Evolutionary conservation across 2,888 invertebrate genomes (phyloP), one percentile per base, ranked within the genome.

Genomic region (Eupithecia inturbata): DNA sequence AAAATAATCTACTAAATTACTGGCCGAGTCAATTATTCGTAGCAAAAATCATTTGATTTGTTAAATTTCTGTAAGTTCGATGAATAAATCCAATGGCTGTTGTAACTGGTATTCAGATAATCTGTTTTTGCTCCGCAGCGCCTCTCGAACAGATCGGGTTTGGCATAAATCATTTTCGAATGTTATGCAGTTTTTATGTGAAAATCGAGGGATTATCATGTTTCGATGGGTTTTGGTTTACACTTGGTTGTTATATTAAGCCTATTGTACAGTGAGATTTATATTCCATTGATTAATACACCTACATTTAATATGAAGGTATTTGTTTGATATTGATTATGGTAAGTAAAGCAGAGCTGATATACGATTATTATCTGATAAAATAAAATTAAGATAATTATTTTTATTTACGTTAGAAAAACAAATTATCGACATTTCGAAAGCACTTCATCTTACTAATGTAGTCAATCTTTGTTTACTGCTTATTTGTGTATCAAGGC

Each of bases 111-210:
- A 89, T 90, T 89, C 86, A 87, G 89, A 91, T 93, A 92, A 92
- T 91, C 91, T 92, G 91, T 92, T 92, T 91, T 92, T 91, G 88
- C 83, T 87, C 84, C 87, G 83, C 87, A 84, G 88, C 89, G 87
- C 89, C 87, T 88, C 86, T 87, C 87, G 82, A 88, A 88, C 91
- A 90, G 89, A 92, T 90, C 89, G 90, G 84, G 77, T 82, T 83
- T 84, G 87, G 89, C 89, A 91, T 93, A 92, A 92, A 92, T 93
- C 92, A 92, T 92, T 91, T 91, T 89, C 85, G 87, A 90, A 89
- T 90, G 89, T 91, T 92, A 91, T 89, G 88, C 85, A 89, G 91
- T 89, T 92, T 92, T 90, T 89, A 89, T 85, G 85, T 88, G 88
- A 89, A 90, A 85, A 66, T 66, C 66, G 82, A 78, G 82, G 84